phyloP scores from a whole-genome alignment of 1,140 invertebrate genomes.

The Diabrotica undecimpunctata region DNA sequence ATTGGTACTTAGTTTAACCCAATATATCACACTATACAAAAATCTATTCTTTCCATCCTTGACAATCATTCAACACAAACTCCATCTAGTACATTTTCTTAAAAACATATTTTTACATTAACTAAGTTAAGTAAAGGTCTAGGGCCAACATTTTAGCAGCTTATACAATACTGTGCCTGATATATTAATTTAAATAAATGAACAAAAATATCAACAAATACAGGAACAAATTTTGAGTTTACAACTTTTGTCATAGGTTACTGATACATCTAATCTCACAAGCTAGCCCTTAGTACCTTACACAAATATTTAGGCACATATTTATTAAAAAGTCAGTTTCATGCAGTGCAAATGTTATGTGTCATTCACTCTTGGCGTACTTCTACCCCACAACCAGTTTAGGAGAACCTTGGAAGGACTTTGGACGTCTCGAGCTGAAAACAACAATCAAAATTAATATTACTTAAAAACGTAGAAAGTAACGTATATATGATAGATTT shows the following conservation, averaged over 20 bases:
- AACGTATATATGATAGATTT: conserved; percentile 55
- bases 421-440: conserved; percentile 69
- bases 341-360: conserved; percentile 30
- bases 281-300: not conserved
- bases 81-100: not conserved
- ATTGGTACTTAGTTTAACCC: conserved; percentile 11
- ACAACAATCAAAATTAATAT: conserved; percentile 15
- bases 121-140: not conserved
- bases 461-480: not conserved
- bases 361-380: conserved; percentile 47
- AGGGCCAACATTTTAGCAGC: not conserved
- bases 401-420: conserved; percentile 71
- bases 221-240: not conserved
- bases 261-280: not conserved
- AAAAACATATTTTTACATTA: conserved; percentile 1
- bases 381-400: conserved; percentile 70
- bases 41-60: not conserved
- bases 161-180: not conserved
- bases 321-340: conserved; percentile 10
- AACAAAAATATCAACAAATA: not conserved
- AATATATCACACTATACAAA: not conserved
- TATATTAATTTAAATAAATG: not conserved
- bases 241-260: not conserved
- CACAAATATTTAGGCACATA: conserved; percentile 7
- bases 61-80: not conserved